phyloP scores from a whole-genome alignment of 1,140 invertebrate genomes.

The Pollicipes pollicipes region DNA sequence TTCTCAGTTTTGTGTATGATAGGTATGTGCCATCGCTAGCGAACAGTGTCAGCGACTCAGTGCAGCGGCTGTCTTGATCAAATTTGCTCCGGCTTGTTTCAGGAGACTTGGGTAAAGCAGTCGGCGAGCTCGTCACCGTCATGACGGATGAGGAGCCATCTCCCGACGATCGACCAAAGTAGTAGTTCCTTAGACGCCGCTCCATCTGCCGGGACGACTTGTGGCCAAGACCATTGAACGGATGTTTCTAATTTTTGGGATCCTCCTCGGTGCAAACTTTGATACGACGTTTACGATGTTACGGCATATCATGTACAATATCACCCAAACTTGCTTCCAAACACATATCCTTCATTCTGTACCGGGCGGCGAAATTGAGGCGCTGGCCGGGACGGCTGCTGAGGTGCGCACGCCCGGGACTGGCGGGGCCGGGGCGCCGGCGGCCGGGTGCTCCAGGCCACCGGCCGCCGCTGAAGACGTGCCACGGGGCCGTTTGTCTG shows the following conservation, averaged over 20 bases:
- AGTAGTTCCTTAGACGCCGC: neutral
- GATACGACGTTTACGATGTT: neutral
- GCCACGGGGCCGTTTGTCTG: too few relatives aligned
- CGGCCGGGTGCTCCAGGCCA: too few relatives aligned
- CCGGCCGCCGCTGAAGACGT: too few relatives aligned
- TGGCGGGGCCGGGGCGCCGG: too few relatives aligned
- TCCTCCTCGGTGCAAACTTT: neutral
- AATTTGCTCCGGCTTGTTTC: too few relatives aligned
- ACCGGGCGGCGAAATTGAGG: too few relatives aligned
- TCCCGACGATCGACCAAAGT: slow-evolving; percentile 10
- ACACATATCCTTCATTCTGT: neutral
- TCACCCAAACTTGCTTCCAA: neutral
- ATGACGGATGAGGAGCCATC: slow-evolving; percentile 53
- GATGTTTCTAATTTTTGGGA: neutral
- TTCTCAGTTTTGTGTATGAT: too few relatives aligned
- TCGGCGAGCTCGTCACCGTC: slow-evolving; percentile 66
- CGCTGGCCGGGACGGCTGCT: too few relatives aligned
- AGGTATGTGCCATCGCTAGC: too few relatives aligned
- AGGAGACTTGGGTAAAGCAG: slow-evolving; percentile 65
- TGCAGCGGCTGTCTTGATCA: too few relatives aligned
- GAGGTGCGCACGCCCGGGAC: too few relatives aligned
- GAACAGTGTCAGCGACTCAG: too few relatives aligned
- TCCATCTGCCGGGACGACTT: neutral
- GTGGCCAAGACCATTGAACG: neutral
- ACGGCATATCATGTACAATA: neutral